These are phyloP conservation scores for Ginglymostoma cirratum DNA, from an alignment of 2,113 vertebrate species.

Conservation along the genomic window DNA sequence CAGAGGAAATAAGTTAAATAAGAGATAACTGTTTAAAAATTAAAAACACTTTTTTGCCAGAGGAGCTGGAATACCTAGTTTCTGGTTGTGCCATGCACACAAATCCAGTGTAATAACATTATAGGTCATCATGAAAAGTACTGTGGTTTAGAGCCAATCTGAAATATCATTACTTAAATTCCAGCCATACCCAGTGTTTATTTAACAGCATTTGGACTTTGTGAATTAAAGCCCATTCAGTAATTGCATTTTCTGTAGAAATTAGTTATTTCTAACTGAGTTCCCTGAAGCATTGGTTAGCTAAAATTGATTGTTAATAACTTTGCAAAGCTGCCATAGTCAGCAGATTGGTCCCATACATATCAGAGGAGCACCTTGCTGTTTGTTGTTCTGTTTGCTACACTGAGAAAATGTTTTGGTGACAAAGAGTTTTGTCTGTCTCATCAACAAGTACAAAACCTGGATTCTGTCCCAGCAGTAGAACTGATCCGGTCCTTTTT, in stretches of 20 bases:
- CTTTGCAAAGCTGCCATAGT: not conserved
- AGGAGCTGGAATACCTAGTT: not conserved
- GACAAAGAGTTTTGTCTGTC: not conserved
- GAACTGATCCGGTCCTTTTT: not conserved
- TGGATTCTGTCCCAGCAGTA: not conserved
- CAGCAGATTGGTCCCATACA: not conserved
- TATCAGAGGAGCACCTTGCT: not conserved
- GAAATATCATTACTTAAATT: not conserved
- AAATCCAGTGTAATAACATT: not conserved
- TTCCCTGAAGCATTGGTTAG: not conserved
- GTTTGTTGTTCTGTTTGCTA: not conserved
- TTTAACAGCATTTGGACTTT: not conserved
- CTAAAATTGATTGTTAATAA: not conserved
- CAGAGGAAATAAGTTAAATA: no score
- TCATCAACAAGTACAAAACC: not conserved
- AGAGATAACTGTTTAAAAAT: no score
- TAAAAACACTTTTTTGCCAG: not conserved
- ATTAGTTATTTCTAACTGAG: not conserved
- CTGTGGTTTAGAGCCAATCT: not conserved
- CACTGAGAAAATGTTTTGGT: constrained; percentile 14
- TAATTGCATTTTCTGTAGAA: not conserved
- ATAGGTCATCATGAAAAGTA: not conserved
- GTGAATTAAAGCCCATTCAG: not conserved
- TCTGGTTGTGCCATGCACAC: not conserved
- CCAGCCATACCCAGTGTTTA: not conserved